Evolutionary conservation across 2,888 invertebrate genomes (phyloP), one percentile per base, ranked within the genome.

Genomic region (Caenorhabditis uteleia): DNA sequence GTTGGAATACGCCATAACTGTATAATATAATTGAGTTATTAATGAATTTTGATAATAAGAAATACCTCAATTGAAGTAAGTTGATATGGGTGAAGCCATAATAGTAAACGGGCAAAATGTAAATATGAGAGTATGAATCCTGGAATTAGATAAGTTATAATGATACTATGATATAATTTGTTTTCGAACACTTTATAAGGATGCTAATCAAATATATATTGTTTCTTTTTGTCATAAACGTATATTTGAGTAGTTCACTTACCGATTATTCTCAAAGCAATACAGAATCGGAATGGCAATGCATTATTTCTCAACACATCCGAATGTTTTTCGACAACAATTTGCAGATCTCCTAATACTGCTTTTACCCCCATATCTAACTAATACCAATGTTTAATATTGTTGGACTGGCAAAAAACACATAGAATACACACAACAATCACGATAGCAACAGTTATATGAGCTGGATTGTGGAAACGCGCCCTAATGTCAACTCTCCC

Each of bases 1-100:
- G 77, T 78, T 34, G 69, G 48, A 7, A 77, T 39, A 8, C 77
- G 68, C 81, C 81, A 81, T 23, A 79, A 20, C 46, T 60, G 50
- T 20, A 54, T 23, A 48, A 29, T 21, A 10, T 2, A 23, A 2
- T 12, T 3, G 25, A 14, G 25, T 7, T 12, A 34, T 12, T 10
- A 12, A 48, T 38, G 8, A 10, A 34, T 38, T n/a, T 34, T 34
- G 5, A 26, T 12, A 16, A 34, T 16, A 34, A 38, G 5, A 16
- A 5, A 38, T 45, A 60, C 66, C 54, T 72, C 69, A 25, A 73
- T 66, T 31, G 69, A 68, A 39, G 65, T 64, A 3, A 73, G 46
- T 47, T 68, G 68, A 26, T 54, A 59, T 1, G 72, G 70, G n/a
- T 62, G 58, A 10, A 73, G 60, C 50, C 70, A 73, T 21, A 73